Evolutionary conservation across 2,888 invertebrate species (phyloP).

Genomic region (Pandemis corylana): DNA sequence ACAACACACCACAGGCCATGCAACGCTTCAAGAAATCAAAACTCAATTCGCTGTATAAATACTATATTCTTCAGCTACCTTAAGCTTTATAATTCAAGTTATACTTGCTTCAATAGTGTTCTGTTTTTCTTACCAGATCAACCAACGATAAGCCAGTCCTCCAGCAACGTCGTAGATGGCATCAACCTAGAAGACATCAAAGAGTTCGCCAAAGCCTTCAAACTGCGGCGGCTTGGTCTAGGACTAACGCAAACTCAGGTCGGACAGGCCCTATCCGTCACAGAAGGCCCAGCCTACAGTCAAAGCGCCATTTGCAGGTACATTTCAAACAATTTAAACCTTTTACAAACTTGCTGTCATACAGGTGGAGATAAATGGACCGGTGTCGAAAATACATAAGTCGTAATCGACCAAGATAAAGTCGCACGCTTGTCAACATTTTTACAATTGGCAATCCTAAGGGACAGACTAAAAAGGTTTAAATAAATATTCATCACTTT

Average conservation of each 20-base stretch:
- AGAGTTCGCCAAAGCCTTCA: constrained; percentile 99
- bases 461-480: constrained; percentile 53
- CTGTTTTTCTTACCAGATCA: constrained; percentile 86
- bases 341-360: constrained; percentile 29
- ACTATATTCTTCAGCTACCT: too few relatives aligned
- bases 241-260: constrained; percentile 99
- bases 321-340: constrained; percentile 47
- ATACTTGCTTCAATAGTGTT: neutral
- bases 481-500: constrained; percentile 51
- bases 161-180: constrained; percentile 97
- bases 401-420: constrained; percentile 57
- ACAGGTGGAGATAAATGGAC: constrained; percentile 28
- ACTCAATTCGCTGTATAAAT: too few relatives aligned
- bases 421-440: constrained; percentile 75
- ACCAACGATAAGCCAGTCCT: constrained; percentile 96
- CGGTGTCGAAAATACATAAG: constrained; percentile 20
- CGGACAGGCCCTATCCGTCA: constrained; percentile 97
- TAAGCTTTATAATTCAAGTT: too few relatives aligned
- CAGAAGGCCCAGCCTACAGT: constrained; percentile 99
- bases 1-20: too few relatives aligned
- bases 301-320: constrained; percentile 99
- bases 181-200: constrained; percentile 99
- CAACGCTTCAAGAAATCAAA: too few relatives aligned
- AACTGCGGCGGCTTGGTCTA: constrained; percentile 95
- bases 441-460: constrained; percentile 49